Conservation (phyloP, 2,888 invertebrate genomes). For the Pristionchus maxplancki region DNA sequence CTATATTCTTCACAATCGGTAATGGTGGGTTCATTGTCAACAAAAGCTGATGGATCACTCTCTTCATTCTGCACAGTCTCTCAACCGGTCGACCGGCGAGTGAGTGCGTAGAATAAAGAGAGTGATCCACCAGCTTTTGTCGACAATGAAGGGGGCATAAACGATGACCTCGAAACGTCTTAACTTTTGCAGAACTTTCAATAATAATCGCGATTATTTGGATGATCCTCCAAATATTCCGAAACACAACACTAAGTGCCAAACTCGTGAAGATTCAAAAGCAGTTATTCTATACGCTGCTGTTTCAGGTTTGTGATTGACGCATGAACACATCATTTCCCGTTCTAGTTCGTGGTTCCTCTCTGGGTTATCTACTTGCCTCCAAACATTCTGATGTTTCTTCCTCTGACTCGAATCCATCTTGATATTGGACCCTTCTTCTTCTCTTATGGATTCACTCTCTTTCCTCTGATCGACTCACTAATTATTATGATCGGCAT, state of each 20-base stretch:
- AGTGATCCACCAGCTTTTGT: too few relatives aligned
- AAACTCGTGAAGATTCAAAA: neutral
- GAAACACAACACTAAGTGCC: neutral
- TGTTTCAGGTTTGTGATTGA: neutral
- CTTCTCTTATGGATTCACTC: neutral
- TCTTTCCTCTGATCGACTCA: neutral
- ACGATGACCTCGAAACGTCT: too few relatives aligned
- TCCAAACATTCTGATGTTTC: neutral
- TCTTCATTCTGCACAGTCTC: too few relatives aligned
- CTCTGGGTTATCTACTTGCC: neutral
- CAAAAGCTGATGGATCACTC: too few relatives aligned
- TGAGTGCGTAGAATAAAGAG: too few relatives aligned
- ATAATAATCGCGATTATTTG: neutral
- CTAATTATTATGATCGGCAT: neutral
- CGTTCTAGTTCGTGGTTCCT: neutral
- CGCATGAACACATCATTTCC: too few relatives aligned
- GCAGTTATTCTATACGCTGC: neutral
- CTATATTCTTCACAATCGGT: neutral
- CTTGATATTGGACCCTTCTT: neutral
- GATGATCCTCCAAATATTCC: neutral
- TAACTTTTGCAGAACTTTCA: neutral
- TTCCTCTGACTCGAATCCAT: neutral
- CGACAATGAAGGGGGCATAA: too few relatives aligned
- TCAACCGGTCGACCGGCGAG: too few relatives aligned
- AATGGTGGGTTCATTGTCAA: too few relatives aligned